Base-by-base conservation (phyloP, 2,888 invertebrate species). In the Rhingia rostrata region DNA sequence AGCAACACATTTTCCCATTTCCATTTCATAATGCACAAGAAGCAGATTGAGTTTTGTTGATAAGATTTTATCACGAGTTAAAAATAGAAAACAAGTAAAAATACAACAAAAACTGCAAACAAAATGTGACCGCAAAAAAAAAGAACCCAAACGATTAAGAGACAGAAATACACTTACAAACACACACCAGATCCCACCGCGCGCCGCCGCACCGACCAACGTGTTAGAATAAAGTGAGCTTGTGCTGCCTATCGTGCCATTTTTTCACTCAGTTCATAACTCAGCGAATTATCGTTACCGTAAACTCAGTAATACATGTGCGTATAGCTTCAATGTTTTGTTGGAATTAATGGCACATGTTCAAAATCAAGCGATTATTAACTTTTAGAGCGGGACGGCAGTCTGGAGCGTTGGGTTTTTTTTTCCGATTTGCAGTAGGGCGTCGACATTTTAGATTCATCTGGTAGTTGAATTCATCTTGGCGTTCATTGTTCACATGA, bases 11-110 rank as follows among this genome's bases (percentile, higher is more conserved):
- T 43, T 56, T 45, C 60, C 12, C 54, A 5, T 49, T 66, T 73
- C 53, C 47, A 54, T 56, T 70, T 22, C 56, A 58, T 37, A 63
- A 41, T 43, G 39, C 49, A 53, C 75, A 75, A 60, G 41, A 67
- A 77, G 66, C 58, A 64, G 75, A 77, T 81, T 77, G 70, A 82
- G 70, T 77, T 51, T 53, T 77, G 63, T 60, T 82, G 77, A 82
- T 82, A 78, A 82, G 82, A 77, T 77, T 60, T 72, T 78, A 77
- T 82, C 78, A 61, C 41, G 32, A 37, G 22, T 72, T 77, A 82
- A 61, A 82, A 82, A 82, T 82, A 82, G 70, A 72, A 53, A 45
- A 9, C 45, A 45, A 60, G 60, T 22, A 35, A 39, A 35, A 56
- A 37, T 9, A 61, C 12, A 32, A 47, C 41, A 10, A 9, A 49